Evolutionary conservation across 2,797 vertebrate genomes (phyloP), one percentile per base, ranked within the genome.

Genomic region (Halcyon chelicuti): DNA sequence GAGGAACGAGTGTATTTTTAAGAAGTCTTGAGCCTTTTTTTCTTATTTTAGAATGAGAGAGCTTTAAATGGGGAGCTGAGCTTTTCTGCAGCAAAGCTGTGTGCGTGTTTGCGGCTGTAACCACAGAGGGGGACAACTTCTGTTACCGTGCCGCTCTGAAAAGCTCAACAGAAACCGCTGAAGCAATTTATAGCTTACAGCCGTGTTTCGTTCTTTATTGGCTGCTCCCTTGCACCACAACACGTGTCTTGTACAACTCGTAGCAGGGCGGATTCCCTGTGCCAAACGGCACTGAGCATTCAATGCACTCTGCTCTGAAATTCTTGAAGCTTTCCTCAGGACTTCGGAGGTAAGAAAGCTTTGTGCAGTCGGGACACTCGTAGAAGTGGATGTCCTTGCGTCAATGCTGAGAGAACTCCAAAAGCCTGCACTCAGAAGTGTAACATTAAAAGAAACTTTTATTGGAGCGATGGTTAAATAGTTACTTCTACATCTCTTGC

Each of bases 121-220:
- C 21, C 14, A 37, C 14, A 12, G 15, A 4, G 31, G 7, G 11
- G 18, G 6, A 47, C 10, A 20, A 8, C 9, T 46, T 49, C 9
- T 11, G 23, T 31, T 44, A 8, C 35, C 55, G 2, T 0, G 0
- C 5, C 11, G 1, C 15, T 63, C 46, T 40, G 52, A 65, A 31
- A 60, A 71, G 25, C 68, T 66, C 23, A 16, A 14, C 4, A 19
- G 40, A 40, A 47, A 61, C 23, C 10, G 13, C 22, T 21, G 4
- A 22, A 20, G 10, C 55, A 13, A 7, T 60, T 63, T 5, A 8
- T 4, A 17, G 26, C 7, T 88, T n/a, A 22, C 5, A 18, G 4
- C 9, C 1, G 0, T 8, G 12, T 26, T 71, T 88, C 26, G 54
- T 9, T 65, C 26, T 58, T 9, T 65, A 0, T 61, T 57, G 55